Evolutionary conservation across 92 coral and sea anemone species (phyloP).

Genomic region (Phenganax marumi): DNA sequence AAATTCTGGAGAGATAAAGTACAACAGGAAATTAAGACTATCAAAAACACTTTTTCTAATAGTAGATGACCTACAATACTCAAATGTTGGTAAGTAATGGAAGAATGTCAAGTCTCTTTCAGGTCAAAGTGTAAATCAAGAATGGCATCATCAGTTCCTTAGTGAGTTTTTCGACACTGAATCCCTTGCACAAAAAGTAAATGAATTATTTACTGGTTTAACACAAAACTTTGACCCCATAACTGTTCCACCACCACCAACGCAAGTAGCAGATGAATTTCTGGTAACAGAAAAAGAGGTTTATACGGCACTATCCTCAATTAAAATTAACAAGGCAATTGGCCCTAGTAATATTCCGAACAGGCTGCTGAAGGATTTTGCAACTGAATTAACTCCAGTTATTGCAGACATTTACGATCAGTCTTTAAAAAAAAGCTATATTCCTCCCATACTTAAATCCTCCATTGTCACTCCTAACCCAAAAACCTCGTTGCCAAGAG

Average conservation of each 20-base stretch:
- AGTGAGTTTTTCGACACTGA: slow-evolving; percentile 6
- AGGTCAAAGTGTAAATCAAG: slow-evolving; percentile 1
- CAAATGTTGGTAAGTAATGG: slow-evolving; percentile 23
- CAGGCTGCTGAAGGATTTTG: slow-evolving; percentile 41
- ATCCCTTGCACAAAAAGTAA: slow-evolving; percentile 20
- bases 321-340: too few species aligned
- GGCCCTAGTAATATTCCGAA: slow-evolving; percentile 53
- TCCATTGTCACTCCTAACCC: too few species aligned
- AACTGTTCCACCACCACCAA: too few species aligned
- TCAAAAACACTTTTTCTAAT: slow-evolving; percentile 15
- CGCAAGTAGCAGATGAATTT: slow-evolving; percentile 37
- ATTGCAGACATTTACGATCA: slow-evolving; percentile 18
- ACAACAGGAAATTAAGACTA: slow-evolving; percentile 31
- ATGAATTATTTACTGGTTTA: slow-evolving; percentile 26
- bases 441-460: too few species aligned
- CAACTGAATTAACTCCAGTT: slow-evolving; percentile 4
- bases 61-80: slow-evolving; percentile 19
- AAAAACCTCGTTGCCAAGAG: too few species aligned
- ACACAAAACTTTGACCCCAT: too few species aligned
- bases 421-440: too few species aligned
- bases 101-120: slow-evolving; percentile 15
- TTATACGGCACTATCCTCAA: slow-evolving; percentile 25
- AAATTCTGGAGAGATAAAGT: slow-evolving; percentile 34
- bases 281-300: slow-evolving; percentile 32
- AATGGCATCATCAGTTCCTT: slow-evolving; percentile 46